Evolutionary conservation across 2,888 invertebrate genomes (phyloP), one percentile per base, ranked within the genome.

Genomic region (Scaptomyza reducta): DNA sequence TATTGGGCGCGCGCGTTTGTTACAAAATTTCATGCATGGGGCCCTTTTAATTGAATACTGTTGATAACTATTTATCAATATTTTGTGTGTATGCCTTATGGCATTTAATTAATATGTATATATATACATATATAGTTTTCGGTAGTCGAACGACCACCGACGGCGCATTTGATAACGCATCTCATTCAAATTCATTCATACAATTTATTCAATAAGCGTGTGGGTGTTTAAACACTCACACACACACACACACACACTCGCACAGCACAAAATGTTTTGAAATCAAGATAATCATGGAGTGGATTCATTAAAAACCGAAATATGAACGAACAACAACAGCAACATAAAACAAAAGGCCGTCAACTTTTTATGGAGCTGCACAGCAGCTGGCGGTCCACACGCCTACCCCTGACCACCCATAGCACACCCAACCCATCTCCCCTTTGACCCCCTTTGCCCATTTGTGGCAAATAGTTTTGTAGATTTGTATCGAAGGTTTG

Each of bases 201-300:
- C 46, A 65, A 44, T 49, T 35, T 29, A 18, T 22, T 35, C 22
- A 38, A 7, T 40, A 29, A n/a, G 50, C 25, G 53, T 54, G 41
- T 46, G 41, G 18, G 57, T 60, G 69, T 45, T 76, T 68, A 45
- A 73, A 77, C 50, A 67, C 45, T 47, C 13, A 38, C 27, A 22
- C 22, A 3, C 22, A 22, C 22, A 22, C 22, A 22, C 55, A 60
- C 58, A 66, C 51, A 53, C 14, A 38, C 53, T 57, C 38, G 25
- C 49, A 54, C 51, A 58, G 54, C 59, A 50, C 35, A 55, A 72
- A 77, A 64, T 73, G 74, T 84, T 88, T 78, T 87, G 78, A 87
- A 87, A 84, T 88, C 88, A 69, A 80, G 88, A 88, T 84, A 84
- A 80, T 88, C 83, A 88, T 79, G 82, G 75, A 71, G 63, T 77